Base-by-base conservation (phyloP, 1,140 invertebrate species). In the Ips nitidus region DNA sequence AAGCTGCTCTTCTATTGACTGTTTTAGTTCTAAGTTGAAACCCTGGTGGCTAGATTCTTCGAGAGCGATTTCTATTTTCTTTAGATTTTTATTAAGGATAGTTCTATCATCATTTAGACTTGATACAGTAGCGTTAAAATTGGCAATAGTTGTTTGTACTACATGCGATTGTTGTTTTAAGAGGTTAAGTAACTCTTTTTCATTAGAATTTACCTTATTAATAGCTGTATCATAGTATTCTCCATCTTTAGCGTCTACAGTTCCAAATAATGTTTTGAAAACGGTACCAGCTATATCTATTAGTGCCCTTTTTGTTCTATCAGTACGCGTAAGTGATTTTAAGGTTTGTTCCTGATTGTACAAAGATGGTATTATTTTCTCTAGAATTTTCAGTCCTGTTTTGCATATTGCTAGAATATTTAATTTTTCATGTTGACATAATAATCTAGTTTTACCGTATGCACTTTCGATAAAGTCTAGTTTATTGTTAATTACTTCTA, bases 241-340 rank as follows among this genome's bases (percentile, higher is more conserved):
- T 57, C 73, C 77, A 66, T 78, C 75, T 37, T 71, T 70, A 1
- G 74, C 68, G 56, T 75, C 75, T 1, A 76, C 74, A 2, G 72
- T 73, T n/a, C 79, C 77, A 40, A 81, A 79, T 4, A 79, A 59
- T 74, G 74, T 80, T 70, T 79, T 80, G 5, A 78, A 65, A 8
- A 72, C 57, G 36, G 73, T 67, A 37, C 75, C 74, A 41, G 75
- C 63, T 38, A 75, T 76, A 63, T 79, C 74, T 37, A 78, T 41
- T 36, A 78, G 4, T 64, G 75, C 74, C 40, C 64, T 71, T 56
- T 55, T 47, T 22, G 66, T 59, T n/a, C 2, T 38, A 41, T 53
- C 40, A 22, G 2, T 56, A 70, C 4, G 22, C 5, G 45, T 53
- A n/a, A n/a, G n/a, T n/a, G n/a, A n/a, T n/a, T n/a, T n/a, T n/a